Percentiles rank a stretch among this genome's conserved stretches.
Conservation (phyloP, 2,797 vertebrate species). For the Rhinoraja longicauda region DNA sequence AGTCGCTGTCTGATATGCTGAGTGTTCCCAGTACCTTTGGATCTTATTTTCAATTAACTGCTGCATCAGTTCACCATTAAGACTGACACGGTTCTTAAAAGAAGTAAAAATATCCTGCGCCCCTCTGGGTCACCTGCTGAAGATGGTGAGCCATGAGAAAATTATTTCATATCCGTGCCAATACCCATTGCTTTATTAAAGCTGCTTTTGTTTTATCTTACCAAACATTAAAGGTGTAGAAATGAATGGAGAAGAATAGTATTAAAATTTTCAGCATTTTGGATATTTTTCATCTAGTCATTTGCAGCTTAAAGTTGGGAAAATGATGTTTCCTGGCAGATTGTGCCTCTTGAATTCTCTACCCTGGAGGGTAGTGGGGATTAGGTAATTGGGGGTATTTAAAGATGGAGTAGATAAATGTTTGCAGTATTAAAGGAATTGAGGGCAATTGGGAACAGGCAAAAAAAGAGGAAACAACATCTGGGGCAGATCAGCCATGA, state of each 20-base stretch:
- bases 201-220: not conserved
- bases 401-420: too few relatives aligned
- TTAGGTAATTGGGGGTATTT: too few relatives aligned
- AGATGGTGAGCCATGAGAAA: not conserved
- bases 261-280: not conserved
- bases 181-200: not conserved
- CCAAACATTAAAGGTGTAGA: not conserved
- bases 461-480: too few relatives aligned
- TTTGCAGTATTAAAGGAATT: too few relatives aligned
- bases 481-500: too few relatives aligned
- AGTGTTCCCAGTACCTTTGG: too few relatives aligned
- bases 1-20: too few relatives aligned
- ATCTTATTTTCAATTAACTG: too few relatives aligned
- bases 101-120: not conserved
- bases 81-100: not conserved
- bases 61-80: not conserved
- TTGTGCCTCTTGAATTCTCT: too few relatives aligned
- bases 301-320: slow-evolving; percentile 1
- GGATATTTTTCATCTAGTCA: not conserved
- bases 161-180: not conserved
- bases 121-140: not conserved
- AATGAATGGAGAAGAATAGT: not conserved
- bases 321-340: not conserved
- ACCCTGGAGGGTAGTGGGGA: too few relatives aligned
- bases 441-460: too few relatives aligned